Evolutionary conservation across 2,113 vertebrate genomes (phyloP).

Genomic region (Corydoras sp.): DNA sequence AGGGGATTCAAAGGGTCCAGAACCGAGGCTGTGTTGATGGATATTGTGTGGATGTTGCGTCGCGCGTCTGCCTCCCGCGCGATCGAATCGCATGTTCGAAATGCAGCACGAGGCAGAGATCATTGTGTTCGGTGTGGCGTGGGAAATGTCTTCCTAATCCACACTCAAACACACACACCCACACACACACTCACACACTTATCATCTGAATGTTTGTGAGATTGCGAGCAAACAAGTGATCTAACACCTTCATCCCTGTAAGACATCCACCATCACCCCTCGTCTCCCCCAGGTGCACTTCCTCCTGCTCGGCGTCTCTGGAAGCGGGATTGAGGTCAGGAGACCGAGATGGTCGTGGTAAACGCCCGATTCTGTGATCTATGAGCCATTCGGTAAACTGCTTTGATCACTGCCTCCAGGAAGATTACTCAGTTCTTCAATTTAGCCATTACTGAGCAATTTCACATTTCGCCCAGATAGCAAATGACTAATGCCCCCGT

Average conservation of each 20-base stretch:
- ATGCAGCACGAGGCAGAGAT: background rate
- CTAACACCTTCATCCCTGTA: background rate
- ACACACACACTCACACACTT: background rate
- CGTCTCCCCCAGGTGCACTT: background rate
- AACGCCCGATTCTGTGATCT: background rate
- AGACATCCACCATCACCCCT: too few species aligned
- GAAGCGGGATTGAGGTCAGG: background rate
- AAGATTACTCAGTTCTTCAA: background rate
- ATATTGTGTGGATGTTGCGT: background rate
- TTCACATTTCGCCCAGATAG: slow-evolving; percentile 4
- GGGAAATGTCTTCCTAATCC: background rate
- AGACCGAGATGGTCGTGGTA: too few species aligned
- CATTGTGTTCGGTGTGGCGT: background rate
- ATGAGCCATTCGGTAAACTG: background rate
- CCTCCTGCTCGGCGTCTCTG: background rate
- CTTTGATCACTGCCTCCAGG: background rate
- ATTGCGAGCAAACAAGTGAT: background rate
- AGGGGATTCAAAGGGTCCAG: slow-evolving; percentile 5
- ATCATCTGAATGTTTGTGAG: background rate
- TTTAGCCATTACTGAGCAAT: slow-evolving; percentile 6
- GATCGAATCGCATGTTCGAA: background rate
- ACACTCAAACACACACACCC: background rate
- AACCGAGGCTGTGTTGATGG: background rate
- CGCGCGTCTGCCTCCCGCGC: background rate
- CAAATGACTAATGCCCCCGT: background rate